Percentiles rank a stretch among this genome's conserved stretches.
Evolutionary conservation across 2,113 vertebrate species (phyloP).

Genomic region (Balaeniceps rex): DNA sequence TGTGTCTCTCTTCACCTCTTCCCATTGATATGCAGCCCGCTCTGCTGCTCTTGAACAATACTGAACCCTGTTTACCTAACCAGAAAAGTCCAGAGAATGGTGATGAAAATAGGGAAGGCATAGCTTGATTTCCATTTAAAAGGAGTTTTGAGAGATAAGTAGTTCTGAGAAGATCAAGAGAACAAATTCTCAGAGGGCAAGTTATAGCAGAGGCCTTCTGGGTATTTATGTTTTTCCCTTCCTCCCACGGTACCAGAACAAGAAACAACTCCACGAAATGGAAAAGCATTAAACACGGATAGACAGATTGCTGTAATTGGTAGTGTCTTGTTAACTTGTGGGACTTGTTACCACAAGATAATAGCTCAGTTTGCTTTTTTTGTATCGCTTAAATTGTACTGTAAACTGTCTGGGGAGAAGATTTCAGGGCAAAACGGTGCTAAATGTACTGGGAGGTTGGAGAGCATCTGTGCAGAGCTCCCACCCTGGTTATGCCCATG

Average conservation of each 20-base stretch:
- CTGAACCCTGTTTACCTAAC: background rate
- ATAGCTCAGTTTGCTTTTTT: background rate
- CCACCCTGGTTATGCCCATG: background rate
- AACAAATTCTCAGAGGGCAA: constrained; percentile 19
- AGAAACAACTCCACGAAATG: background rate
- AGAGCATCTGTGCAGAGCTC: background rate
- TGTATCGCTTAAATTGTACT: background rate
- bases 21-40: background rate
- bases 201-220: background rate
- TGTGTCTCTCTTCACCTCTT: background rate
- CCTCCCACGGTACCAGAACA: background rate
- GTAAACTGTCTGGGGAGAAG: background rate
- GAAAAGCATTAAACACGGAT: background rate
- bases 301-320: constrained; percentile 33
- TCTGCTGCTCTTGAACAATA: background rate
- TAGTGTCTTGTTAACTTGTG: constrained; percentile 41
- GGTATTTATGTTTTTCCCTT: constrained; percentile 5
- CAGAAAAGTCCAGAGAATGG: background rate
- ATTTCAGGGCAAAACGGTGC: background rate
- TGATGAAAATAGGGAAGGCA: background rate
- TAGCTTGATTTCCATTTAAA: background rate
- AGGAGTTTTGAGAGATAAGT: background rate
- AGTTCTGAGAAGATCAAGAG: constrained; percentile 25
- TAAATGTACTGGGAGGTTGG: background rate
- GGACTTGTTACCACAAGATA: background rate